Evolutionary conservation across 1,140 invertebrate species (phyloP), one percentile per base, ranked within the genome.

Genomic region (Ptiloglossa arizonensis): DNA sequence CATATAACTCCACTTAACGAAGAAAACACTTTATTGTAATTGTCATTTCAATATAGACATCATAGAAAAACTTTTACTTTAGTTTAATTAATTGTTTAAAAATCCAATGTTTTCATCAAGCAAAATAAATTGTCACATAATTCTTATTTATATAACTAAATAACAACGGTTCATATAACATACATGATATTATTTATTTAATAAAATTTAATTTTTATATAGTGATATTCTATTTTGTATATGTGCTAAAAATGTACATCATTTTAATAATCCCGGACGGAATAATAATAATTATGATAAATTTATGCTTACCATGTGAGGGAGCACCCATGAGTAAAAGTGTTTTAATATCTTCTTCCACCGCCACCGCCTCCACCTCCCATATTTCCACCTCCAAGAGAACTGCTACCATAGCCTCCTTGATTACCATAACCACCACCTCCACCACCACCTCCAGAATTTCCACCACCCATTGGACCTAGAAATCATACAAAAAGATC

Each of bases 401-500:
- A 88, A 78, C 87, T 89, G 17, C 91, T 84, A 11, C 87, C 90
- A 56, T 91, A 91, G 24, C 90, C 89, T n/a, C 90, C 90, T 80
- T 89, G 87, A 54, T 93, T 93, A 60, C 92, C 93, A 57, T 93
- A 93, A 15, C 95, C 91, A 70, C 93, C 87, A 3, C 56, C 56
- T 50, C 50, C 50, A 77, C 75, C 66, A 19, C 93, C 89, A 11
- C 92, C 90, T 13, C 92, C 92, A 19, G 92, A 88, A 50, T 92
- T 91, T 77, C 93, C 93, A 76, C 92, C 93, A 35, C 90, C 81
- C 89, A 90, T 88, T 11, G 87, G 87, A 17, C 87, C 83, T 87
- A 60, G 86, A 79, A 35, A 86, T 67, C 50, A 73, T 44, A 63
- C 35, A 74, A 73, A 71, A 69, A 66, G 44, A 79, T 66, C 17